Conservation (phyloP, 2,888 invertebrate genomes). For the Conchocele bisecta region DNA sequence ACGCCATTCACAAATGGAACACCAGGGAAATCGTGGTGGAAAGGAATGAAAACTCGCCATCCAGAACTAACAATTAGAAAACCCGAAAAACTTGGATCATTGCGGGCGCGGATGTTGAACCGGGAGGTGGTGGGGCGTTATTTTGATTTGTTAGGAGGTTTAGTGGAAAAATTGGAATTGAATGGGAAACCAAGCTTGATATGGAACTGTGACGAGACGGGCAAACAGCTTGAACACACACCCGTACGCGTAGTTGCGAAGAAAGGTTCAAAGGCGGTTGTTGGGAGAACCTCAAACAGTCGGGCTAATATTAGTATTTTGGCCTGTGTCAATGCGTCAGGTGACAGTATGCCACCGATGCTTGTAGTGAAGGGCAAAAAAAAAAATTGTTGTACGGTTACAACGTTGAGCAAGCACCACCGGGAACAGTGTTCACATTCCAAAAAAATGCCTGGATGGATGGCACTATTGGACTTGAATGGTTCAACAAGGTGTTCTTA, state of each 20-base stretch:
- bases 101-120: slow-evolving; percentile 8
- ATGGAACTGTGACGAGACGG: slow-evolving; percentile 4
- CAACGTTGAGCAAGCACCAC: too few relatives aligned
- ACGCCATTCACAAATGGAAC: not conserved
- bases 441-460: slow-evolving; percentile 27
- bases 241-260: not conserved
- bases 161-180: not conserved
- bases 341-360: slow-evolving; percentile 8
- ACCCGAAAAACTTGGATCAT: slow-evolving; percentile 23
- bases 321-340: slow-evolving; percentile 15
- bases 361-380: slow-evolving; percentile 19
- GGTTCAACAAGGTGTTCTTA: too few relatives aligned
- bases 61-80: slow-evolving; percentile 22
- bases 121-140: not conserved
- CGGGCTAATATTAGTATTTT: not conserved
- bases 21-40: slow-evolving; percentile 8
- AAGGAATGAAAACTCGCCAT: slow-evolving; percentile 16
- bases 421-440: not conserved
- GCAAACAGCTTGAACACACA: slow-evolving; percentile 1
- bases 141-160: not conserved
- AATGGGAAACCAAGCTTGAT: not conserved
- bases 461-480: slow-evolving; percentile 6
- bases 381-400: too few relatives aligned
- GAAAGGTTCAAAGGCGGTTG: not conserved
- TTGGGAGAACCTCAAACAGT: not conserved